A percentile compares a stretch with the other conserved stretches of the same genome.
Evolutionary conservation across 2,888 invertebrate species (phyloP).

Genomic region (Idaea aversata): DNA sequence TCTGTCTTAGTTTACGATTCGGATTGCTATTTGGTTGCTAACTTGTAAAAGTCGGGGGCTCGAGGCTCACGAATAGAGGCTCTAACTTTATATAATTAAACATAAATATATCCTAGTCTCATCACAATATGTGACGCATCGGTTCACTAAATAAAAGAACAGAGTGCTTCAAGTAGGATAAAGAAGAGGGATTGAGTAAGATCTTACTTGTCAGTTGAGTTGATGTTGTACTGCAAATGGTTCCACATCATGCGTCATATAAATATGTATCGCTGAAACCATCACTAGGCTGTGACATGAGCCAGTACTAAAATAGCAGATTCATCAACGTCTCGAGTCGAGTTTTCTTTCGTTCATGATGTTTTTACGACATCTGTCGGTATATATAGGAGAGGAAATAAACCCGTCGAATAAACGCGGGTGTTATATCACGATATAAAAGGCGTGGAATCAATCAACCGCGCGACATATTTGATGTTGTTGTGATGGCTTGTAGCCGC

Average conservation of each 20-base stretch:
- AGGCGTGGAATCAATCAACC: slow-evolving; percentile 16
- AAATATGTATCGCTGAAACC: background rate
- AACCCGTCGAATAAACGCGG: slow-evolving; percentile 9
- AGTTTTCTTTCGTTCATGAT: background rate
- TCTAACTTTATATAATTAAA: too few relatives aligned
- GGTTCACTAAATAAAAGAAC: too few relatives aligned
- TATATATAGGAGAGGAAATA: background rate
- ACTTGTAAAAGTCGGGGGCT: too few relatives aligned
- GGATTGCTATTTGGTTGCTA: too few relatives aligned
- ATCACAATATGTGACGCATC: too few relatives aligned
- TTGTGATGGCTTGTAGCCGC: background rate
- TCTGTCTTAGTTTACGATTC: too few relatives aligned
- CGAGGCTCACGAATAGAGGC: too few relatives aligned
- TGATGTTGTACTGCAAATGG: background rate
- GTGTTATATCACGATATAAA: slow-evolving; percentile 12
- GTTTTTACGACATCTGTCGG: background rate
- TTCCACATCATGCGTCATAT: background rate
- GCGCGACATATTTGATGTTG: slow-evolving; percentile 9
- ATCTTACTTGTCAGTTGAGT: background rate
- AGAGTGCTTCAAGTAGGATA: background rate
- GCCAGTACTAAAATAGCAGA: background rate
- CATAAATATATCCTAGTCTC: too few relatives aligned
- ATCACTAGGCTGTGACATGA: background rate
- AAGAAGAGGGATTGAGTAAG: background rate
- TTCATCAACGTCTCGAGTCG: background rate